Conservation (phyloP, 2,888 invertebrate genomes). For the Apodemia mormo region DNA sequence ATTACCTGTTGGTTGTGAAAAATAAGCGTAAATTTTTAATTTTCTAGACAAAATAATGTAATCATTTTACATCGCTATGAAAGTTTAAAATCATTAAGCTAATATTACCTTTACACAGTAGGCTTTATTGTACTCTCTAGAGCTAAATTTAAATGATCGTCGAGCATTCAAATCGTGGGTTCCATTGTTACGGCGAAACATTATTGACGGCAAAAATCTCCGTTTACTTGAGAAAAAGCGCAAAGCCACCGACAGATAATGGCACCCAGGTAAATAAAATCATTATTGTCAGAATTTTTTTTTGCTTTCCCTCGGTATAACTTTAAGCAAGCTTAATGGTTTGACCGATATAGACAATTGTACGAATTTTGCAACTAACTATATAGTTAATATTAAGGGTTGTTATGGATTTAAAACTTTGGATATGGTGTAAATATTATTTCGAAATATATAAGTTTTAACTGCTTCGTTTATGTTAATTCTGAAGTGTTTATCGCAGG, state of each 20-base stretch:
- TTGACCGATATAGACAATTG: not conserved
- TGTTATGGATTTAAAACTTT: not conserved
- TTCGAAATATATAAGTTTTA: not conserved
- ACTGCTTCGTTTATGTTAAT: too few relatives aligned
- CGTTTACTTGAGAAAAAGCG: conserved; percentile 54
- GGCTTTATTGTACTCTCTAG: conserved; percentile 23
- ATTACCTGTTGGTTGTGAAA: too few relatives aligned
- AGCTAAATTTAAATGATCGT: conserved; percentile 31
- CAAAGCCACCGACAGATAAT: conserved; percentile 50
- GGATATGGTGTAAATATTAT: not conserved
- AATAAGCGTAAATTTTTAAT: too few relatives aligned
- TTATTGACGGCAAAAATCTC: conserved; percentile 38
- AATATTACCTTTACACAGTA: conserved; percentile 17
- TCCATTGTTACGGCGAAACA: conserved; percentile 37
- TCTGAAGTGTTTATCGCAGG: too few relatives aligned
- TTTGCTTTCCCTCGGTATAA: not conserved
- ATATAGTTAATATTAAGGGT: not conserved
- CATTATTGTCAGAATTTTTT: conserved; percentile 30
- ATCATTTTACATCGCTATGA: conserved; percentile 16
- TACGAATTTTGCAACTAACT: not conserved
- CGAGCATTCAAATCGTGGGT: conserved; percentile 30
- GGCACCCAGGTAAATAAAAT: conserved; percentile 52
- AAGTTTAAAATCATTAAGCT: conserved; percentile 23
- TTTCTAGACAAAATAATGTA: not conserved
- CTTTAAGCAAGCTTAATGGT: not conserved